phyloP scores from a whole-genome alignment of 2,888 invertebrate species.

The Archips xylosteana region DNA sequence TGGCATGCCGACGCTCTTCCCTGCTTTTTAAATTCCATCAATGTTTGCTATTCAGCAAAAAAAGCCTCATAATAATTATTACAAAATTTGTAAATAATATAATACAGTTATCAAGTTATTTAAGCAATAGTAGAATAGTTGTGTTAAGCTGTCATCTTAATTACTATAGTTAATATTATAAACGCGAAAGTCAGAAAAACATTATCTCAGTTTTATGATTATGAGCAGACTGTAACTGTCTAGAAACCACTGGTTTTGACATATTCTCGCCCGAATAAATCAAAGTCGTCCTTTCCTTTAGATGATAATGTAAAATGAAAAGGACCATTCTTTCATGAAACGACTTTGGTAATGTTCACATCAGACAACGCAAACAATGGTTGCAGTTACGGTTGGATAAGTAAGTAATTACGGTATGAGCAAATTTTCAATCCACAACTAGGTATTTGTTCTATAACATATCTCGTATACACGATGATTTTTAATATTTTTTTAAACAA shows the following conservation, averaged over 20 bases:
- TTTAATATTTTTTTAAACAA: no score
- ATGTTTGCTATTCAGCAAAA: not conserved
- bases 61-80: not conserved
- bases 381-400: conserved; percentile 7
- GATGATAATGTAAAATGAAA: conserved; percentile 9
- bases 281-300: conserved; percentile 15
- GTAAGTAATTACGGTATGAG: not conserved
- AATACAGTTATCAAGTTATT: no score
- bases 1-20: not conserved
- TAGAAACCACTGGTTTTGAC: conserved; percentile 18
- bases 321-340: conserved; percentile 17
- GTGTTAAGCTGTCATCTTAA: not conserved
- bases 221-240: conserved; percentile 1
- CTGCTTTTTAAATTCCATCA: not conserved
- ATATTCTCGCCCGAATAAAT: conserved; percentile 18
- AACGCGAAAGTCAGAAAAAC: not conserved
- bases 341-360: conserved; percentile 14
- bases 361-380: conserved; percentile 20
- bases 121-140: not conserved
- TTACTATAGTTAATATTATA: no score
- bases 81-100: not conserved
- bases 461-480: no score
- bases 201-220: not conserved
- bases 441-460: not conserved
- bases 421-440: not conserved